A percentile compares a stretch with the other conserved stretches of the same genome.
phyloP scores from a whole-genome alignment of 2,113 vertebrate genomes.

The Anarrhichthys ocellatus region DNA sequence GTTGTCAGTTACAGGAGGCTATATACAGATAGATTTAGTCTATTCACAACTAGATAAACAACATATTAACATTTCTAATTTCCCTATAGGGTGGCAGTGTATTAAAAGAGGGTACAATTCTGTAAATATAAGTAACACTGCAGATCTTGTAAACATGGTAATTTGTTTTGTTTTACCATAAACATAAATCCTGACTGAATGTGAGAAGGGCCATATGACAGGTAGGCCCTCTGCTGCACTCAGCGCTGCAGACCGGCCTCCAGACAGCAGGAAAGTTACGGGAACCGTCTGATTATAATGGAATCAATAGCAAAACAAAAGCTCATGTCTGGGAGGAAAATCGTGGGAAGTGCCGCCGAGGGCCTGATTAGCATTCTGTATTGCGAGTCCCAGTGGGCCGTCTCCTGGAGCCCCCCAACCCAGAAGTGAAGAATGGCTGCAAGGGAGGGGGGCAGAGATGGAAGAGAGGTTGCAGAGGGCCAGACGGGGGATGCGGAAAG shows the following conservation, averaged over 20 bases:
- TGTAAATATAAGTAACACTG: not conserved
- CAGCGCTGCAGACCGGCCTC: conserved; percentile 55
- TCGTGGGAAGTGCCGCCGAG: conserved; percentile 79
- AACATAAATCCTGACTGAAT: conserved; percentile 42
- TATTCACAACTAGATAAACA: not conserved
- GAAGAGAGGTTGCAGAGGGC: conserved; percentile 67
- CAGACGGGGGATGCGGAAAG: conserved; percentile 79
- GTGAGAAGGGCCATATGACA: conserved; percentile 51
- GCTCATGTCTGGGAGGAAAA: conserved; percentile 78
- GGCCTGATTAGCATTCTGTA: conserved; percentile 81
- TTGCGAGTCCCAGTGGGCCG: conserved; percentile 67
- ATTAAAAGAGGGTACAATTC: not conserved
- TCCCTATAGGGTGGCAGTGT: not conserved
- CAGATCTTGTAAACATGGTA: conserved; percentile 20
- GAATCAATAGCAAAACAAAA: conserved; percentile 82
- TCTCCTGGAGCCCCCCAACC: conserved; percentile 72
- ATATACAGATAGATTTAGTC: not conserved
- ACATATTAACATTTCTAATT: not conserved
- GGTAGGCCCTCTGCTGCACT: conserved; percentile 51
- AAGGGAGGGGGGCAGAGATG: conserved; percentile 47
- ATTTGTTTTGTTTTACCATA: conserved; percentile 15
- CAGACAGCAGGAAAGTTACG: conserved; percentile 77
- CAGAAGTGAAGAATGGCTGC: conserved; percentile 72
- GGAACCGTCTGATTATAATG: conserved; percentile 72
- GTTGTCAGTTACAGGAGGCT: conserved; percentile 1